These are phyloP conservation scores for Enteromius argenteus DNA, from an alignment of 2,797 vertebrate species.

Conservation along the genomic window DNA sequence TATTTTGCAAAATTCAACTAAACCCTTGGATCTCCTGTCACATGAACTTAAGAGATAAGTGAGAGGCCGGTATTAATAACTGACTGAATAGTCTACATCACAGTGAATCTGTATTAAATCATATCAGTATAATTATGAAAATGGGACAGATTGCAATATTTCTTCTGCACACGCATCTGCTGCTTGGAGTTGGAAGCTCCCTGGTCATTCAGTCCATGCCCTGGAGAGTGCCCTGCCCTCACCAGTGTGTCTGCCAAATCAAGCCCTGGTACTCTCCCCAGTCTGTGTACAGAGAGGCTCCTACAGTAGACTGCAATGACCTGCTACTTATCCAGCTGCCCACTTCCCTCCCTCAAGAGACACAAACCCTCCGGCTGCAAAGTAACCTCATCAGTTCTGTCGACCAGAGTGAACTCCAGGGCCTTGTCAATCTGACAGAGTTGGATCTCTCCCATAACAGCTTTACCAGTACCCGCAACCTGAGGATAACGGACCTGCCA, in stretches of 20 bases:
- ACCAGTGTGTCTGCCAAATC: constrained; percentile 91
- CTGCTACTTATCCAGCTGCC: constrained; percentile 88
- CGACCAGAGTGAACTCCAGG: constrained; percentile 79
- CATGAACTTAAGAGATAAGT: constrained; percentile 36
- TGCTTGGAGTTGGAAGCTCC: constrained; percentile 80
- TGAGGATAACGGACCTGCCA: constrained; percentile 80
- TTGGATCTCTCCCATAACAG: constrained; percentile 97
- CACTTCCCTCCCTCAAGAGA: constrained; percentile 81
- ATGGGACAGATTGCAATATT: constrained; percentile 80
- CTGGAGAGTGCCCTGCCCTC: constrained; percentile 91
- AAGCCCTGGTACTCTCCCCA: constrained; percentile 96
- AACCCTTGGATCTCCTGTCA: constrained; percentile 32
- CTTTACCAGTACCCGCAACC: constrained; percentile 80
- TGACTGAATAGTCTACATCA: constrained; percentile 16
- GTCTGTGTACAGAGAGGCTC: constrained; percentile 91
- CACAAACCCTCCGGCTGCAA: constrained; percentile 93
- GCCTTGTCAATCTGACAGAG: constrained; percentile 91
- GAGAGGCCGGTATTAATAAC: constrained; percentile 15
- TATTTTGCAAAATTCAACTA: constrained; percentile 38
- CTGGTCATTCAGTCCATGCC: constrained; percentile 85
- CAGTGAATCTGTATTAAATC: constrained; percentile 51
- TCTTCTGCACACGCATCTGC: constrained; percentile 77
- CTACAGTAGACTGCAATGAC: constrained; percentile 97
- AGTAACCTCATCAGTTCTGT: constrained; percentile 89
- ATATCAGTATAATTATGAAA: constrained; percentile 63